Conservation (phyloP, 1,140 invertebrate species). For the Drosophila bocqueti region DNA sequence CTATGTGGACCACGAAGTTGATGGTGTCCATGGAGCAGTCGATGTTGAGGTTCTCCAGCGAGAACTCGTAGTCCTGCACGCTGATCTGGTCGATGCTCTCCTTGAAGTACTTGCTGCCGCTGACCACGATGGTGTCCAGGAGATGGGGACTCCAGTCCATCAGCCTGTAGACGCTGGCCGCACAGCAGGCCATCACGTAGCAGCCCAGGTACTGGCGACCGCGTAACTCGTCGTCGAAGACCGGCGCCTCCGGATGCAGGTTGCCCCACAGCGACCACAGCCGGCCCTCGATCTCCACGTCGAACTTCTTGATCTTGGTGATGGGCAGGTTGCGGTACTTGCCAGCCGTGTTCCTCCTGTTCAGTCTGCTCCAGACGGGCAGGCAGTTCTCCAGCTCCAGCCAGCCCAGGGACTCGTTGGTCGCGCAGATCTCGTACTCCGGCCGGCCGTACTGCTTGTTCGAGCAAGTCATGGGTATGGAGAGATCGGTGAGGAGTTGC, state of each 20-base stretch:
- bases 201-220: constrained; percentile 87
- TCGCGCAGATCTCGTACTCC: constrained; percentile 75
- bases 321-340: constrained; percentile 85
- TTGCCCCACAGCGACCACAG: constrained; percentile 87
- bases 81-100: constrained; percentile 86
- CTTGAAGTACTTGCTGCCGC: constrained; percentile 86
- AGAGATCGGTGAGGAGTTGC: constrained; percentile 74
- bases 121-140: constrained; percentile 87
- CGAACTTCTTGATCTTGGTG: constrained; percentile 87
- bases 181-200: constrained; percentile 86
- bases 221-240: constrained; percentile 84
- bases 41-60: constrained; percentile 85
- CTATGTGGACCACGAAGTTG: constrained; percentile 86
- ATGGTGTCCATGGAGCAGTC: constrained; percentile 86
- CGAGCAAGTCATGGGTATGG: constrained; percentile 69
- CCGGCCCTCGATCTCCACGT: constrained; percentile 88
- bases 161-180: constrained; percentile 86
- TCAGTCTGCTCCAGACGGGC: constrained; percentile 86
- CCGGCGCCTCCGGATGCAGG: constrained; percentile 86
- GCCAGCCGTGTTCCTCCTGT: constrained; percentile 85
- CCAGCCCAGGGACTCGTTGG: constrained; percentile 86
- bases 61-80: constrained; percentile 86
- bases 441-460: constrained; percentile 62
- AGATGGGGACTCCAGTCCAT: constrained; percentile 87
- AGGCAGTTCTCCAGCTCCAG: constrained; percentile 85